Base-by-base conservation (phyloP, 2,113 vertebrate species). In the Loxodonta africana region DNA sequence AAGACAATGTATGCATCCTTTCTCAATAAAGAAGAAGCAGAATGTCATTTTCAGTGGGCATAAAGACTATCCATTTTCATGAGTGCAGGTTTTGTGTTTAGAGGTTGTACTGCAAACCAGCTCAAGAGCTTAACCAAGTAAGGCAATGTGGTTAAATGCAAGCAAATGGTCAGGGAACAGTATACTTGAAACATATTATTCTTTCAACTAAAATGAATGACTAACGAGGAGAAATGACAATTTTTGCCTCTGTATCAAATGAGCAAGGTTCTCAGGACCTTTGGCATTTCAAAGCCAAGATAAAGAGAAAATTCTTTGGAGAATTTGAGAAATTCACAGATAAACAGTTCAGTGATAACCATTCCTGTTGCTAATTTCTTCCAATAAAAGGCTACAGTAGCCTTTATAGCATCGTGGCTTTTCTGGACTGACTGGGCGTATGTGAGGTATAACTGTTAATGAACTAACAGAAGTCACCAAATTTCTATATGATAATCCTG, bases 1-100 rank as follows among this genome's bases (percentile, higher is more conserved):
- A 88, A 95, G 65, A 46, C 4, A 69, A 69, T 73, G 62, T 15
- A 71, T 62, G 7, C 0, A 51, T 81, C 8, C 8, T 74, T 60
- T 93, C 84, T 77, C 65, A 90, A 62, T 94, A 93, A 93, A 97
- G 65, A 91, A 88, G 53, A 28, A 94, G 67, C 7, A 91, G 17
- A 80, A 88, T 53, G 15, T 41, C 91, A 84, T 81, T 95, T 88
- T 92, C n/a, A 46, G 82, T 46, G 53, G 51, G 14, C 33, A 83
- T 62, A 78, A 92, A 91, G 7, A 71, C 21, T 80, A 33, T 73
- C 69, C 48, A 5, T 96, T 95, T 94, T 94, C 62, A 53, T 83
- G 25, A 92, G 12, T 8, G 11, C 60, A 82, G 51, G 90, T 95
- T 74, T 95, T 74, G 30, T 80, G 30, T 12, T 96, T 53, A 86